Percentiles rank a stretch among this genome's conserved stretches.
phyloP scores from a whole-genome alignment of 1,140 invertebrate species.

The Cotesia typhae region DNA sequence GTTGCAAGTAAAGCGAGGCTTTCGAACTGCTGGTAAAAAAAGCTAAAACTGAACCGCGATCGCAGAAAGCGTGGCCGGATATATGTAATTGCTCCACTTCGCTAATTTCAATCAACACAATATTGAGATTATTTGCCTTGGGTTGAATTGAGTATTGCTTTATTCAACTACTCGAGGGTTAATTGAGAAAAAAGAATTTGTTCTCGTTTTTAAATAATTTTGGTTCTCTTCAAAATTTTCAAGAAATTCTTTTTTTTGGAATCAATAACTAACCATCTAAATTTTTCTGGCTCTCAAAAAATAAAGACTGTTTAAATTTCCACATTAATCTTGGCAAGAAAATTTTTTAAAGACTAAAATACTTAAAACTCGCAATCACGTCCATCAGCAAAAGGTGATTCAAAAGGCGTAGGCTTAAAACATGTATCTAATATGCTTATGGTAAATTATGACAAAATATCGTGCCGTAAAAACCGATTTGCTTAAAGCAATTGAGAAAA shows the following conservation, averaged over 20 bases:
- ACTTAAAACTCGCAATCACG: background rate
- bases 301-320: too few species aligned
- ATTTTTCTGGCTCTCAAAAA: too few species aligned
- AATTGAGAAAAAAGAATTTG: too few species aligned
- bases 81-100: conserved; percentile 45
- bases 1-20: conserved; percentile 17
- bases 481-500: background rate
- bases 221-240: too few species aligned
- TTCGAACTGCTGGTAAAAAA: conserved; percentile 30
- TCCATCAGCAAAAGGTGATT: background rate
- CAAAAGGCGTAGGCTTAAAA: background rate
- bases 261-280: too few species aligned
- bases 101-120: conserved; percentile 47
- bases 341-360: too few species aligned
- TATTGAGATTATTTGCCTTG: background rate
- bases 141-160: background rate
- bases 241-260: too few species aligned
- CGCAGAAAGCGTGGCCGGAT: conserved; percentile 60
- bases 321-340: too few species aligned
- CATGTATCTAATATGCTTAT: background rate
- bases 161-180: background rate
- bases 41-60: conserved; percentile 21
- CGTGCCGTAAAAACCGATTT: too few species aligned
- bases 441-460: too few species aligned
- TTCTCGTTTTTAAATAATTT: too few species aligned